Evolutionary conservation across 2,888 invertebrate genomes (phyloP), one percentile per base, ranked within the genome.

Genomic region (Caenorhabditis uteleia): DNA sequence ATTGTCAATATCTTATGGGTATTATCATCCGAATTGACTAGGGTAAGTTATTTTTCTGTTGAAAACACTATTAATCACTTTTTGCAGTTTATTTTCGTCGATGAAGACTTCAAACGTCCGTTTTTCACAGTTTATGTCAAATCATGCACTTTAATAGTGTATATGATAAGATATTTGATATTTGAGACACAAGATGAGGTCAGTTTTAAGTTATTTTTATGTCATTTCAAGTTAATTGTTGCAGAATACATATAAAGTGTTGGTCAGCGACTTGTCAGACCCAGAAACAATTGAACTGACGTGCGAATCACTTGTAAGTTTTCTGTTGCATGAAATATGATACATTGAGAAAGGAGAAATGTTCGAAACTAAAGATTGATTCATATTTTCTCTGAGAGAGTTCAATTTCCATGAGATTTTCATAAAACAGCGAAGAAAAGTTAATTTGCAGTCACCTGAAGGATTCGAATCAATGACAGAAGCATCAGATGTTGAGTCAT

Each of bases 1-100:
- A 86, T 95, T 79, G 95, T 95, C 74, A 93, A 95, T 86, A 87
- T 95, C 58, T 89, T 97, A 80, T 95, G 95, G 95, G 95, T 95
- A 50, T 89, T 91, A 50, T 95, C 94, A 46, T 91, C 93, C 34
- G 94, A 95, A 87, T 87, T 95, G 64, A 93, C 93, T 62, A 91
- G 93, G 89, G 95, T 95, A 86, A 85, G 82, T 71, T 47, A 34
- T 25, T 25, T 7, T 40, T 25, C 36, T 31, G 34, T 20, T 20
- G n/a, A 23, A 64, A 23, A 44, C 6, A 34, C 16, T 18, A 36
- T 10, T 33, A 2, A 16, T 29, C 12, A 7, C n/a, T 16, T n/a
- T 47, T 74, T 89, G 56, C 87, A 94, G 93, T 86, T 84, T 62
- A 79, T 86, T 16, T 86, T 85, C 75, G 80, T 84, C 53, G 90